Base-by-base conservation (phyloP, 2,797 vertebrate genomes). In the Cossypha caffra region DNA sequence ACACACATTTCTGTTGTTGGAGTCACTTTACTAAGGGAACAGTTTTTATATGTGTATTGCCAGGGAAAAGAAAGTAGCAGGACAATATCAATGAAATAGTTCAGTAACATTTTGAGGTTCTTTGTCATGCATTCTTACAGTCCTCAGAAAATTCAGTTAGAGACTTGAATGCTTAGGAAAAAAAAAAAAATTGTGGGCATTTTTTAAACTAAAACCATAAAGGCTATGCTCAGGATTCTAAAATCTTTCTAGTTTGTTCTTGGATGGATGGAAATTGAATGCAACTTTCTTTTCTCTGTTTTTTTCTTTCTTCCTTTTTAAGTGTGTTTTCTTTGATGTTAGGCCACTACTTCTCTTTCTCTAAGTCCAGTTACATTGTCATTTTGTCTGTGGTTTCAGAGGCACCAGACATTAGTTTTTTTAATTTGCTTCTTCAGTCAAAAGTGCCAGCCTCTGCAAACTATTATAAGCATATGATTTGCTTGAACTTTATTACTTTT, bases 371-470 rank as follows among this genome's bases (percentile, higher is more conserved):
- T 68, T 80, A 67, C 48, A 68, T 38, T 92, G 86, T 92, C 86
- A 90, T 90, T 61, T 73, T 91, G 63, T 42, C 61, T 89, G 94
- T 87, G 87, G 90, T 91, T 89, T 93, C 64, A 81, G 51, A 95
- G 94, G 69, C 89, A 95, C 73, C 84, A 91, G 79, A 76, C 63
- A 38, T 88, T 57, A 35, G 28, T 68, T 85, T 88, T 16, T 78
- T 83, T 88, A 54, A 80, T 88, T 95, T 90, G 25, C 48, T 90
- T 63, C 42, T 84, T 88, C 28, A 82, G 50, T 58, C 55, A 80
- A 16, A 94, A 71, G 54, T 80, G 35, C 47, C 52, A 82, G 26
- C 58, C 74, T 89, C 88, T 86, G 80, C 74, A 82, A 93, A 75
- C 33, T 23, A 85, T 68, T 96, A 63, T 50, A 59, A 84, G 23